Conservation (phyloP, 37 sponge, comb jelly and placozoan species). For the Tethya wilhelma region DNA sequence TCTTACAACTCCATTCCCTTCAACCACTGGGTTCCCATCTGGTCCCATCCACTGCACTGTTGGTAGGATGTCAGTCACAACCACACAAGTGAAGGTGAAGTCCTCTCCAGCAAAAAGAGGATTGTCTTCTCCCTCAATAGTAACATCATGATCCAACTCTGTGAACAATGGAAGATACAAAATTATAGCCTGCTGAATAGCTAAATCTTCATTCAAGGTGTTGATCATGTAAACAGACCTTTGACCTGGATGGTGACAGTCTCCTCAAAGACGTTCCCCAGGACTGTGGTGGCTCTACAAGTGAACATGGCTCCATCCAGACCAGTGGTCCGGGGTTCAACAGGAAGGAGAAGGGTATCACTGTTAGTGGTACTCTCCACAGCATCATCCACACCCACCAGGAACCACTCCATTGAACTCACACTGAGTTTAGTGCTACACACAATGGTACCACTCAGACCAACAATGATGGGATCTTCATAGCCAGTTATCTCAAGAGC, state of each 20-base stretch:
- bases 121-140: too few species aligned
- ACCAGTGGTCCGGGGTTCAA: background rate
- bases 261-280: background rate
- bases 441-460: background rate
- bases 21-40: background rate
- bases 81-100: conserved; percentile 14
- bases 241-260: conserved; percentile 7
- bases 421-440: conserved; percentile 4
- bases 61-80: background rate
- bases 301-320: conserved; percentile 20
- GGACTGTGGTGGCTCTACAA: conserved; percentile 1
- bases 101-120: background rate
- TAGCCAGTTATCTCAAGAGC: conserved; percentile 1
- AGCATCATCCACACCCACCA: background rate
- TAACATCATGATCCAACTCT: background rate
- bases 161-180: too few species aligned
- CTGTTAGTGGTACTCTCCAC: background rate
- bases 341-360: background rate
- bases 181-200: background rate
- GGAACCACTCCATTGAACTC: conserved; percentile 1
- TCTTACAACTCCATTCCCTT: background rate
- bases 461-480: conserved; percentile 4
- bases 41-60: conserved; percentile 6
- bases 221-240: background rate
- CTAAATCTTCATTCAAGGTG: too few species aligned